Percentiles rank a stretch among this genome's conserved stretches.
Evolutionary conservation across 2,113 vertebrate genomes (phyloP).

Genomic region (Benthochromis sp.): DNA sequence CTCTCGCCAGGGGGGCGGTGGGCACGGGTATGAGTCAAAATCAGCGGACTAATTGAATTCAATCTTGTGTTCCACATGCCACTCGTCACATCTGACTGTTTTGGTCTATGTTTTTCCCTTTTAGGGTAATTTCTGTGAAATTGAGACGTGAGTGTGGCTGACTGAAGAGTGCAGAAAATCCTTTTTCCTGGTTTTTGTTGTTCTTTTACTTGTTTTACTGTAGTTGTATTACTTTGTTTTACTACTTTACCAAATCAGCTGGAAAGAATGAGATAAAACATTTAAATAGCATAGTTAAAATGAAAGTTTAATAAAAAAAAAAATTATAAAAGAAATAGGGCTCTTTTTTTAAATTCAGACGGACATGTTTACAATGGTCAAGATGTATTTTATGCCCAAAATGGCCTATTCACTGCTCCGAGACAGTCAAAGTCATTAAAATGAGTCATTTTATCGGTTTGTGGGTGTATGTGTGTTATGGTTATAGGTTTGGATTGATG

Average conservation of each 20-base stretch:
- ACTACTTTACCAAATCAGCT: background rate
- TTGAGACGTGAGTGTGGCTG: constrained; percentile 16
- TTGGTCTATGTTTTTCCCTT: constrained; percentile 50
- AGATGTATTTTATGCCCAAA: background rate
- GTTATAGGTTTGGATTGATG: constrained; percentile 11
- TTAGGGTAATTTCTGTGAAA: constrained; percentile 40
- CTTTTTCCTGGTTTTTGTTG: background rate
- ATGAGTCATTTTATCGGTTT: background rate
- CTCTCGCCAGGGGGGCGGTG: background rate
- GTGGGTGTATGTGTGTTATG: background rate
- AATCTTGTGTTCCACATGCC: constrained; percentile 56
- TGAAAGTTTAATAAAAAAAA: background rate
- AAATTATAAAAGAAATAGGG: background rate
- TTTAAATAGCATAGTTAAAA: background rate
- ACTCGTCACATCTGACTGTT: constrained; percentile 33
- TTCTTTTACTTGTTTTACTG: background rate
- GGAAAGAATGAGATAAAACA: background rate
- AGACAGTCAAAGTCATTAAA: constrained; percentile 1
- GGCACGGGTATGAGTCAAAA: background rate
- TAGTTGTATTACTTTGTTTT: background rate
- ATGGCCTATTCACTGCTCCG: background rate
- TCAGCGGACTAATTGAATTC: constrained; percentile 60
- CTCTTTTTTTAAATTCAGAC: background rate
- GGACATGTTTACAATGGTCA: background rate
- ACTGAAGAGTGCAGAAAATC: background rate